Percentiles rank a stretch among this genome's conserved stretches.
Evolutionary conservation across 2,113 vertebrate species (phyloP).

Genomic region (Laticauda laticaudata): DNA sequence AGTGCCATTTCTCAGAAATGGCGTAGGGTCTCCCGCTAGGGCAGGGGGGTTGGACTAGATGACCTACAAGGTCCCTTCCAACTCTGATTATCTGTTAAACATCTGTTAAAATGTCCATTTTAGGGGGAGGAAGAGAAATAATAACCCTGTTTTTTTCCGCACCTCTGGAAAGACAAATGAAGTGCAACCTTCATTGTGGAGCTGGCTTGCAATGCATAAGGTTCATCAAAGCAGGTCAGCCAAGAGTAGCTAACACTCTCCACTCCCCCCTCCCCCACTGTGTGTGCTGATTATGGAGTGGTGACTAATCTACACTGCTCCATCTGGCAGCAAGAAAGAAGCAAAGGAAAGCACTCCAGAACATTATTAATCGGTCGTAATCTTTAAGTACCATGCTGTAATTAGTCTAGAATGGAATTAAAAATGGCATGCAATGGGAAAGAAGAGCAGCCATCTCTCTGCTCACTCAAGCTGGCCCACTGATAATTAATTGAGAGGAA

Average conservation of each 20-base stretch:
- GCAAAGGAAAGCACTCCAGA: constrained; percentile 42
- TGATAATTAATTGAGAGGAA: constrained; percentile 38
- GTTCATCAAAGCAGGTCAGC: constrained; percentile 29
- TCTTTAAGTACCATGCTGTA: constrained; percentile 43
- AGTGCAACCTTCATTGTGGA: not conserved
- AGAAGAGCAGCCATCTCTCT: constrained; percentile 28
- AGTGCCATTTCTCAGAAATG: too few relatives aligned
- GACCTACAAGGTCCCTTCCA: too few relatives aligned
- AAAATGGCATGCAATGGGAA: constrained; percentile 21
- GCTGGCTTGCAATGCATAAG: not conserved
- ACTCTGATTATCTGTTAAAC: too few relatives aligned
- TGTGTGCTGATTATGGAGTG: constrained; percentile 1
- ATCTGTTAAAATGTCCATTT: not conserved
- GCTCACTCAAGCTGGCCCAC: constrained; percentile 32
- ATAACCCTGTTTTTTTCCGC: not conserved
- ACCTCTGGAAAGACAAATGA: constrained; percentile 17
- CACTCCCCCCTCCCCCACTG: not conserved
- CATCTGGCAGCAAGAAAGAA: constrained; percentile 37
- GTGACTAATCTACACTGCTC: constrained; percentile 44
- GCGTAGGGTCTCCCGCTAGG: too few relatives aligned
- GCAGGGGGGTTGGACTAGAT: too few relatives aligned
- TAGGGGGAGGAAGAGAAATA: not conserved
- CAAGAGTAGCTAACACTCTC: not conserved
- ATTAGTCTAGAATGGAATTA: constrained; percentile 54
- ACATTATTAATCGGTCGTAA: constrained; percentile 40